These are phyloP conservation scores for Ianthella basta DNA, from an alignment of 37 sponge, comb jelly and placozoan genomes.

Conservation along the genomic window DNA sequence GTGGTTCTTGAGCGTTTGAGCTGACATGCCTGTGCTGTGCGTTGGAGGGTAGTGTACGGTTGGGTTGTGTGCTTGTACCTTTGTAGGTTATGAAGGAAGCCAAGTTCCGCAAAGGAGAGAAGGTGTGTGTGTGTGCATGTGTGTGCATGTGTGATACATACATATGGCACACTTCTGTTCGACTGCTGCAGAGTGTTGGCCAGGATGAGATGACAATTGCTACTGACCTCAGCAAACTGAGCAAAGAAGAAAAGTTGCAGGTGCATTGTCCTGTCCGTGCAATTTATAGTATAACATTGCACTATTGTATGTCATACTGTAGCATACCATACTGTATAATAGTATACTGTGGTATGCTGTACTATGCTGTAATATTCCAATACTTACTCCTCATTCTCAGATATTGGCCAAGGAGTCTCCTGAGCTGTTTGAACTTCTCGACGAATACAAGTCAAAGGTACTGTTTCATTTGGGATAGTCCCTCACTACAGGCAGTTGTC, in stretches of 20 bases:
- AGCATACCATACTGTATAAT: too few species aligned
- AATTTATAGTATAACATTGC: too few species aligned
- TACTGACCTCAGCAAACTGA: slow-evolving; percentile 44
- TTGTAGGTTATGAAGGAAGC: slow-evolving; percentile 10
- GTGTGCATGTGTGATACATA: neutral
- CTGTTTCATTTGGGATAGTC: neutral
- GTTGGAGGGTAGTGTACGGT: neutral
- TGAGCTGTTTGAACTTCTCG: slow-evolving; percentile 72
- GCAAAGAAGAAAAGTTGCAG: slow-evolving; percentile 53
- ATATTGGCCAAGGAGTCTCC: slow-evolving; percentile 58
- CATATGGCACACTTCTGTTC: neutral
- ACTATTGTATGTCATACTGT: too few species aligned
- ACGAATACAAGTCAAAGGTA: slow-evolving; percentile 61
- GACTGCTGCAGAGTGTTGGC: neutral
- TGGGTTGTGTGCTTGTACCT: neutral
- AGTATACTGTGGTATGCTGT: too few species aligned
- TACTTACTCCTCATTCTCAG: slow-evolving; percentile 17
- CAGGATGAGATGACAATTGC: neutral
- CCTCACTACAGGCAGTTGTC: neutral
- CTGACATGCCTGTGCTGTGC: neutral
- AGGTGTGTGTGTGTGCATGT: neutral
- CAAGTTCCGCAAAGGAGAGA: slow-evolving; percentile 5
- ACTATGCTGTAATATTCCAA: too few species aligned
- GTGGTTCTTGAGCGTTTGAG: neutral
- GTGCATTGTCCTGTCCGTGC: neutral